phyloP scores from a whole-genome alignment of 1,140 invertebrate genomes.

The Diorhabda elongata region DNA sequence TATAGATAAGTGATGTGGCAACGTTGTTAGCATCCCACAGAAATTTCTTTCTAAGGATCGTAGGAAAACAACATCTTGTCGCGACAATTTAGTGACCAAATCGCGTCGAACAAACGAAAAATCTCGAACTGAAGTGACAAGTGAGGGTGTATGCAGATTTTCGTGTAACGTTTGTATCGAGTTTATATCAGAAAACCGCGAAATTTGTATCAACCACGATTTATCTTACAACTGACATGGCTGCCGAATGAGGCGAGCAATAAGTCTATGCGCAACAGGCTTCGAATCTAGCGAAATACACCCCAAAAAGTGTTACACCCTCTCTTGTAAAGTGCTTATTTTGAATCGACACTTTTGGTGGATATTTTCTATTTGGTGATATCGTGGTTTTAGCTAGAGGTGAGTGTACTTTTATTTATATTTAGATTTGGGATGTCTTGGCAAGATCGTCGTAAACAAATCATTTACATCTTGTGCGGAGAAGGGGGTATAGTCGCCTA shows the following conservation, averaged over 20 bases:
- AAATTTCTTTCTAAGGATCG: constrained; percentile 10
- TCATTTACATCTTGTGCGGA: constrained; percentile 20
- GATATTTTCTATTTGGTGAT: constrained; percentile 5
- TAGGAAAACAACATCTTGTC: constrained; percentile 13
- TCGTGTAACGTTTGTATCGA: not conserved
- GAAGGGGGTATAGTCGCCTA: constrained; percentile 3
- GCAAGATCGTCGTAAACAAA: constrained; percentile 33
- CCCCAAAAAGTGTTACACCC: constrained; percentile 9
- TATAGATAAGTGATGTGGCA: not conserved
- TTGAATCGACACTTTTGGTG: not conserved
- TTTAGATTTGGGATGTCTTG: constrained; percentile 22
- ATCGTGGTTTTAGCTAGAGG: constrained; percentile 17
- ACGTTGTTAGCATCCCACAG: constrained; percentile 8
- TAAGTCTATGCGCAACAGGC: constrained; percentile 15
- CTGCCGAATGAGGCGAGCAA: constrained; percentile 7
- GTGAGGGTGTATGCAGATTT: constrained; percentile 5
- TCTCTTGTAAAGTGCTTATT: not conserved
- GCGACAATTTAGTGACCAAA: not conserved
- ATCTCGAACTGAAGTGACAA: not conserved
- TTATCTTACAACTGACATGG: constrained; percentile 15
- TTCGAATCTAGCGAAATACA: constrained; percentile 7
- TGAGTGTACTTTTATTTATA: constrained; percentile 26
- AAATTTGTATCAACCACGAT: not conserved
- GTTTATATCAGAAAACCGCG: constrained; percentile 17
- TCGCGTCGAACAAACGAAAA: constrained; percentile 1